Evolutionary conservation across 2,113 vertebrate genomes (phyloP).

Genomic region (Strix aluco): DNA sequence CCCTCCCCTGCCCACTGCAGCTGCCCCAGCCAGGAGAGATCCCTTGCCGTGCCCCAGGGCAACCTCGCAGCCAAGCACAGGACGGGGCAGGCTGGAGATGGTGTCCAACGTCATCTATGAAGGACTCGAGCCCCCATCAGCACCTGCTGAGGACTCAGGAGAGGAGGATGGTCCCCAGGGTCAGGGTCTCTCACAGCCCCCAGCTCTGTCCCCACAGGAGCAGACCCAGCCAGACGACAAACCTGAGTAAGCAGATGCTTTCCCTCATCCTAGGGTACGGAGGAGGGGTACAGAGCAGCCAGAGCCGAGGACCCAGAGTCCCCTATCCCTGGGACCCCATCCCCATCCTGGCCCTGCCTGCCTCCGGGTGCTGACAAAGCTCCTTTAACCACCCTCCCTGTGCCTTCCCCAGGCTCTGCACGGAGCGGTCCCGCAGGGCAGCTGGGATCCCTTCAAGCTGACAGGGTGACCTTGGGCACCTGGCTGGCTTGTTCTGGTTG

Average conservation of each 20-base stretch:
- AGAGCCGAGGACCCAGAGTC: neutral
- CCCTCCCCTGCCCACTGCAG: neutral
- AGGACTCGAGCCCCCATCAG: constrained; percentile 67
- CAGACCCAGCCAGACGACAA: constrained; percentile 32
- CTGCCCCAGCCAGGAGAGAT: constrained; percentile 40
- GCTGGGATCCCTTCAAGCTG: neutral
- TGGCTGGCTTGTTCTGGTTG: rapidly evolving
- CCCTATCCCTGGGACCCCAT: neutral
- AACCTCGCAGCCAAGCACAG: neutral
- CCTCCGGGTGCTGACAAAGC: neutral
- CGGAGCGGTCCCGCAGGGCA: rapidly evolving
- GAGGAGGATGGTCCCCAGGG: neutral
- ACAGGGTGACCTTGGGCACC: neutral
- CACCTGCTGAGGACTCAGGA: neutral
- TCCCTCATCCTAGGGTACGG: rapidly evolving
- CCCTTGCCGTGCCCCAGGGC: neutral
- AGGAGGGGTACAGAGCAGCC: neutral
- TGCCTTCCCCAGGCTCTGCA: neutral
- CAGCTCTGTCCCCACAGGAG: constrained; percentile 22
- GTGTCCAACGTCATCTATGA: constrained; percentile 90
- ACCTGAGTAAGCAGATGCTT: constrained; percentile 47
- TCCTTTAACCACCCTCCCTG: neutral
- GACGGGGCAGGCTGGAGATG: constrained; percentile 79
- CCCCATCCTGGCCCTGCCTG: neutral
- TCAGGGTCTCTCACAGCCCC: constrained; percentile 38